Base-by-base conservation (phyloP, 1,140 invertebrate genomes). In the Homarus americanus region DNA sequence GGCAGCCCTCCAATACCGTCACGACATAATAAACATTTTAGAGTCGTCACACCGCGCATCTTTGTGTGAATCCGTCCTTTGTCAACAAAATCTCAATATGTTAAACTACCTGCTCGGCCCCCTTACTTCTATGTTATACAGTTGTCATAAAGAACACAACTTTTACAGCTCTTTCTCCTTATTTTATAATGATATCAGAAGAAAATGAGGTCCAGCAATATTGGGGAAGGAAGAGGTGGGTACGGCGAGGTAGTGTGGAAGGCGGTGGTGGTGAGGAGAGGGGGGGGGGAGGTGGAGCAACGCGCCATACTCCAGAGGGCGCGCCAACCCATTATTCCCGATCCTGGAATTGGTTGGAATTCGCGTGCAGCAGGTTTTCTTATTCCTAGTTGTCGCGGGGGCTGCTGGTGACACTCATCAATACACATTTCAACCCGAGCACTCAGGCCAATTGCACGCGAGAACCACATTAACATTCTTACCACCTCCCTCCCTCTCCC, bases 401-500 rank as follows among this genome's bases (percentile, higher is more conserved):
- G 73, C 44, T 38, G 73, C 20, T 78, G 85, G 86, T 88, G 76
- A 79, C 76, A 80, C 76, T 66, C 38, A 63, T 88, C 86, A 88
- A 88, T 88, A 88, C 72, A 79, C 76, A 82, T 79, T 79, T 80
- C 32, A 88, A 88, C 32, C 53, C 49, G 76, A 88, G 75, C 78
- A 80, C 86, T 88, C 83, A 34, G 76, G 32, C 10, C 44, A 63
- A 66, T 44, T 41, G 38, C 86, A 88, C 86, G 86, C 86, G 76
- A 88, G 63, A 44, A 20, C 24, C 76, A 80, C 86, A 88, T 88
- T 69, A 82, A 79, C 86, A 88, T 88, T 88, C 76, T 38, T 72
- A 32, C 28, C 72, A 24, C 4, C 24, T 28, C 63, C 41, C 76
- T 63, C 53, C 34, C 73, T 53, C 53, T 87, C 44, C 40, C 38